phyloP scores from a whole-genome alignment of 2,888 invertebrate genomes.

The Anoplius nigerrimus region DNA sequence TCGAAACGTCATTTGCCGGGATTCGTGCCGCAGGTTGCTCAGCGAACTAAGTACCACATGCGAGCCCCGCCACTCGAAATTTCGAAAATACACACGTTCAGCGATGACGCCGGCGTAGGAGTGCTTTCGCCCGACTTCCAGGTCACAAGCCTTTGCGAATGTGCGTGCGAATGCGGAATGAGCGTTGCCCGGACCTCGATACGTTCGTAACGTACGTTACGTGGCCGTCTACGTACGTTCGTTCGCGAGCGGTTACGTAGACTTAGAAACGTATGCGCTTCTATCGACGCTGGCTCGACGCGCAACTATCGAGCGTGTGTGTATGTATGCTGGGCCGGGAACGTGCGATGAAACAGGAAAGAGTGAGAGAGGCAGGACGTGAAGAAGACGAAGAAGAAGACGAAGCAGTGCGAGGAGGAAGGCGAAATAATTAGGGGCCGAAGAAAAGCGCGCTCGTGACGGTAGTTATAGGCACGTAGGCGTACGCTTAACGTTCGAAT shows the following conservation, averaged over 20 bases:
- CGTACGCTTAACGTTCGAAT: not conserved
- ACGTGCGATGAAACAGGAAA: too few species aligned
- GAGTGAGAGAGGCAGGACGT: too few species aligned
- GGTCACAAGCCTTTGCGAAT: conserved; percentile 8
- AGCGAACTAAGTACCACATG: too few species aligned
- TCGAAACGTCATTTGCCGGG: conserved; percentile 38
- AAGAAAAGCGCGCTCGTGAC: not conserved
- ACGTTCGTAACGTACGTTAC: too few species aligned
- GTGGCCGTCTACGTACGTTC: not conserved
- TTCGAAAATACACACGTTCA: too few species aligned
- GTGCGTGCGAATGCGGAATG: too few species aligned
- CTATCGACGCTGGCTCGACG: not conserved
- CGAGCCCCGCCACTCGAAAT: too few species aligned
- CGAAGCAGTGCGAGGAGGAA: not conserved
- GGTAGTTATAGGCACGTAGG: not conserved
- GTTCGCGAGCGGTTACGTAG: not conserved
- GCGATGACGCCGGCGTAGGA: too few species aligned
- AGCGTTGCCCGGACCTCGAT: too few species aligned
- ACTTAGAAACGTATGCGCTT: not conserved
- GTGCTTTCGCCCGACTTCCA: not conserved
- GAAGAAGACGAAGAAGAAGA: conserved; percentile 7
- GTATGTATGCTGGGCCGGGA: too few species aligned
- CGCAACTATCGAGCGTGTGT: not conserved
- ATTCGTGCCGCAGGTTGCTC: conserved; percentile 18
- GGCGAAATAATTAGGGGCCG: too few species aligned